phyloP scores from a whole-genome alignment of 2,113 vertebrate genomes.

The Podarcis muralis region DNA sequence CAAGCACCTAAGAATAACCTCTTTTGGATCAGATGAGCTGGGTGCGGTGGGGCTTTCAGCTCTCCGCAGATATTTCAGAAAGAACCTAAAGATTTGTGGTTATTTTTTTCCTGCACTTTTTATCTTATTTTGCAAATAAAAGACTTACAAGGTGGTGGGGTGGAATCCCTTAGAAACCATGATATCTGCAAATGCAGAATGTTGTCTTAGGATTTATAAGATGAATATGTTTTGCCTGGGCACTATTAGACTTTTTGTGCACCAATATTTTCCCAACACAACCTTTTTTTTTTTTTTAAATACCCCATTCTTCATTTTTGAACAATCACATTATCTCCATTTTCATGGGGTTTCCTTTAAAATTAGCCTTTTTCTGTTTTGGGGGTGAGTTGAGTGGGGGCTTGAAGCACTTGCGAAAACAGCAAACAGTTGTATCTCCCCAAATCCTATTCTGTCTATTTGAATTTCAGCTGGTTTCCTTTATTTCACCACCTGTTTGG shows the following conservation, averaged over 20 bases:
- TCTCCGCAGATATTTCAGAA: background rate
- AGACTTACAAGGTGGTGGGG: background rate
- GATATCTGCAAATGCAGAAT: background rate
- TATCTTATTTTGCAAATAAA: background rate
- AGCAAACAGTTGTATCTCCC: background rate
- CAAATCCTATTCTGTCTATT: background rate
- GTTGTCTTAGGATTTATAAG: background rate
- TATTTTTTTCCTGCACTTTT: constrained; percentile 18
- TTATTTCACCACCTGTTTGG: background rate
- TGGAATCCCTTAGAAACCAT: constrained; percentile 33
- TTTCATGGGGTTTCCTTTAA: background rate
- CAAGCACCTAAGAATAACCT: constrained; percentile 54
- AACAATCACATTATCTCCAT: background rate
- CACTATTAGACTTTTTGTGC: background rate
- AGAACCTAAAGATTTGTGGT: background rate
- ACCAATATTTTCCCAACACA: constrained; percentile 12
- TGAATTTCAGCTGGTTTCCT: background rate
- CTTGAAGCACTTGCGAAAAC: background rate
- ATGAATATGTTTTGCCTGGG: background rate
- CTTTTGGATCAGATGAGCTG: constrained; percentile 34
- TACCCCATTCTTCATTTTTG: background rate
- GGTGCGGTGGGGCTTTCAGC: background rate
- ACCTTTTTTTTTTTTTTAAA: background rate
- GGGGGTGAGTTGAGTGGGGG: background rate
- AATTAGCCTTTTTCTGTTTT: background rate